Evolutionary conservation across 2,888 invertebrate genomes (phyloP), one percentile per base, ranked within the genome.

Genomic region (Pseudococcus viburni): DNA sequence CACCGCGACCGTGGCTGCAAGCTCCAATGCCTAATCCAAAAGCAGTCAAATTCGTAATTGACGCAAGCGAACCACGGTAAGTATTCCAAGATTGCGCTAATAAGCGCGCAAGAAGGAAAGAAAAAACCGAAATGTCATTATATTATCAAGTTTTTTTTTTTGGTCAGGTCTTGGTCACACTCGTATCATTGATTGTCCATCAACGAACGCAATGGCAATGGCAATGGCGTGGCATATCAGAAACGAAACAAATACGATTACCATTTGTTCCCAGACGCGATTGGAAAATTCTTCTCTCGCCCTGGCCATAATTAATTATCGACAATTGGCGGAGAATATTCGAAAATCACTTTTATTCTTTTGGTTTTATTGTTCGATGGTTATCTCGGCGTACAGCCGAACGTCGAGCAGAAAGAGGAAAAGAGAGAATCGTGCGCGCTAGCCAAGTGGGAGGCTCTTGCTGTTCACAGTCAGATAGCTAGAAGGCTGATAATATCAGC

Each of bases 401-500:
- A 17, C 42, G 26, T 9, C 33, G 84, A 84, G 46, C 84, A 59
- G 84, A 48, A 19, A 84, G 84, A 51, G 85, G 33, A 7, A n/a
- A 8, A 19, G 48, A 48, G 84, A 22, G 22, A 42, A 48, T 42
- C 19, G 55, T 33, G 26, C 1, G 68, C 33, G 26, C 68, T 48
- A 73, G 77, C 86, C 86, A 64, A 86, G 86, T 86, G 86, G 86
- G 86, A 86, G 86, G 73, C 86, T 86, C 86, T 86, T 22, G 86
- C 86, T 86, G 86, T 86, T 86, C 86, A 86, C 86, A 86, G 86
- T 46, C 22, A 77, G 86, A 86, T 77, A 86, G 86, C 86, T 86
- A 7, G 42, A 46, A 86, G 86, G 86, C 86, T 86, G 86, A 86
- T 86, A 86, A 86, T 86, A 86, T 86, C 86, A 86, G 51, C 73